A percentile compares a stretch with the other conserved stretches of the same genome.
These are phyloP conservation scores for Oncorhynchus keta DNA, from an alignment of 2,113 vertebrate genomes.

Conservation along the genomic window DNA sequence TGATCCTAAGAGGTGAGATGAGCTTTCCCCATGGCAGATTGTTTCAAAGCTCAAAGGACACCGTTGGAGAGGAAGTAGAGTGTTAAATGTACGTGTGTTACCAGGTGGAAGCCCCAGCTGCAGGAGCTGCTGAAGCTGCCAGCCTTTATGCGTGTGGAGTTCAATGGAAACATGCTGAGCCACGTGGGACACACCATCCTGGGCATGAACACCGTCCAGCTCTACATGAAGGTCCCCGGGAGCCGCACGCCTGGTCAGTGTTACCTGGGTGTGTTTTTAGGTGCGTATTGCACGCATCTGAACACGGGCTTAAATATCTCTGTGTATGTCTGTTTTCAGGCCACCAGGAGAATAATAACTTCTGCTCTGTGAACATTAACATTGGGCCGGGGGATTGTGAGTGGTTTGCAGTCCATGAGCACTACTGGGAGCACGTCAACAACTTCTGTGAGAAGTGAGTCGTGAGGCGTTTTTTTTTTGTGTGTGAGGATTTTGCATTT, in stretches of 20 bases:
- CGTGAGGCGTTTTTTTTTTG: neutral
- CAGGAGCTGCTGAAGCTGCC: slow-evolving; percentile 93
- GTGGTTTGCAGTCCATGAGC: slow-evolving; percentile 91
- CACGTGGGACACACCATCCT: slow-evolving; percentile 92
- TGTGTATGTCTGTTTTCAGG: slow-evolving; percentile 63
- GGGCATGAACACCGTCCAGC: slow-evolving; percentile 95
- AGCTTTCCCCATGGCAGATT: neutral
- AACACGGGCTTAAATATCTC: neutral
- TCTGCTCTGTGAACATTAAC: slow-evolving; percentile 92
- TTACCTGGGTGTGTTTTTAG: slow-evolving; percentile 15
- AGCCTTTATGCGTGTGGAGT: slow-evolving; percentile 91
- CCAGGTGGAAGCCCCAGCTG: slow-evolving; percentile 90
- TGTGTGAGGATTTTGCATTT: neutral
- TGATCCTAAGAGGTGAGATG: slow-evolving; percentile 85
- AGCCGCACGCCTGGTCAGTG: slow-evolving; percentile 86
- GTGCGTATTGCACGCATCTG: neutral
- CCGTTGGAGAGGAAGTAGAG: neutral
- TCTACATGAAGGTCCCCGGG: slow-evolving; percentile 95
- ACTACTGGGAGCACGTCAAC: slow-evolving; percentile 89
- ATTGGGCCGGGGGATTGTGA: slow-evolving; percentile 91
- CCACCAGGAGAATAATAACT: slow-evolving; percentile 94
- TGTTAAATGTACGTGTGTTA: neutral
- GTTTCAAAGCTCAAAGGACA: neutral
- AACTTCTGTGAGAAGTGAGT: slow-evolving; percentile 87
- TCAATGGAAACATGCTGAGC: slow-evolving; percentile 91